Evolutionary conservation across 1,140 invertebrate genomes (phyloP), one percentile per base, ranked within the genome.

Genomic region (Polypedilum vanderplanki): DNA sequence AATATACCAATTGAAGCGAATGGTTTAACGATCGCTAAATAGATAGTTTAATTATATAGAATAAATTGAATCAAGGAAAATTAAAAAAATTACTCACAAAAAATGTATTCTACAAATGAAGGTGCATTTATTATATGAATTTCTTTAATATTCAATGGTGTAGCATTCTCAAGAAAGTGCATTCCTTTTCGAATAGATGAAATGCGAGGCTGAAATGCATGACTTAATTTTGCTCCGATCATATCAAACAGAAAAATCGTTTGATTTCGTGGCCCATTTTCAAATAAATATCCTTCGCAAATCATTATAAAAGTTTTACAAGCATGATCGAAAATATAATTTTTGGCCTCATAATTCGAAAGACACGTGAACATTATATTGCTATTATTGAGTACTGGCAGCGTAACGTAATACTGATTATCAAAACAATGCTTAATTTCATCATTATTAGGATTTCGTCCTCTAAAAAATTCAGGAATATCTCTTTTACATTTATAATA

Each of bases 171-270:
- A 0, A 85, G 73, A 76, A 83, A 87, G 20, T 85, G 79, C 12
- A 85, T 83, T 73, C 84, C 85, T 75, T 78, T 81, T 67, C 81
- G 79, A 1, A 86, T 77, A 20, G 79, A 79, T 2, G 77, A 76
- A 3, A 86, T 76, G 74, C 85, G 86, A 40, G 88, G 77, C 78
- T 85, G 80, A 0, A 86, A 85, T 10, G 89, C 79, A 79, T 90
- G 88, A 17, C 85, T 85, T 1, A 90, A 77, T 40, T 83, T 81
- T 0, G 86, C 84, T 0, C 86, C 87, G 76, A 84, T 80, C 87
- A 89, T 88, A 78, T 90, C 88, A 76, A 89, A 88, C 0, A 90
- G 79, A 77, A 89, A 87, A 40, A 89, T 83, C 41, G 87, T 84
- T 0, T 88, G 87, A 0, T 84, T 82, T 9, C 83, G 81, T 5